phyloP scores from a whole-genome alignment of 1,140 invertebrate species.

The Drosophila paulistorum region DNA sequence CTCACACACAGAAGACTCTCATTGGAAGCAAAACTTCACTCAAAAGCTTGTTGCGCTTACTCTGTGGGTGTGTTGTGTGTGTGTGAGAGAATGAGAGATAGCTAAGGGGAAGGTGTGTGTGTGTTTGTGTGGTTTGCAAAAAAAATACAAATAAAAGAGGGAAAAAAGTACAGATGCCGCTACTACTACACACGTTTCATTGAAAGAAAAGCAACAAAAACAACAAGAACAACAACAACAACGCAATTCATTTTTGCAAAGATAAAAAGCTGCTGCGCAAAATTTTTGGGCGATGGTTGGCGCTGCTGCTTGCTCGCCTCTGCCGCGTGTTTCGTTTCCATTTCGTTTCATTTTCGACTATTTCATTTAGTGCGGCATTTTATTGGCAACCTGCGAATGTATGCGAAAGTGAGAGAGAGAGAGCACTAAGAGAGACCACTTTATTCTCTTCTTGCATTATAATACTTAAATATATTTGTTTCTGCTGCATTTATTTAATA shows the following conservation, averaged over 20 bases:
- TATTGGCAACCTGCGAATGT: constrained; percentile 69
- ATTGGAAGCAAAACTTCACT: constrained; percentile 52
- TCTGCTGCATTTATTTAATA: too few relatives aligned
- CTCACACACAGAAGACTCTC: background rate
- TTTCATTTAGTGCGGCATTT: constrained; percentile 47
- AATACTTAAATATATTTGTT: too few relatives aligned
- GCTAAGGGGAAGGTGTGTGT: constrained; percentile 26
- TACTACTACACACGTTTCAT: constrained; percentile 74
- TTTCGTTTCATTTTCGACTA: constrained; percentile 53
- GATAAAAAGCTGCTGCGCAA: constrained; percentile 78
- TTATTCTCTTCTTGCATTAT: too few relatives aligned
- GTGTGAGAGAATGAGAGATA: constrained; percentile 17
- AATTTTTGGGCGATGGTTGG: constrained; percentile 76
- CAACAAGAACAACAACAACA: constrained; percentile 36
- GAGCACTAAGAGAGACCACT: background rate
- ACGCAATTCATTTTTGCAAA: constrained; percentile 37
- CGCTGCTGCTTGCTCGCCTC: background rate
- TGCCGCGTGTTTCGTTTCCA: constrained; percentile 19
- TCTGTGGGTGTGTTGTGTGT: background rate
- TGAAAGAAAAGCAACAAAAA: constrained; percentile 66
- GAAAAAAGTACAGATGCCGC: constrained; percentile 78
- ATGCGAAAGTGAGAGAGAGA: constrained; percentile 11
- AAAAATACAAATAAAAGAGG: constrained; percentile 7
- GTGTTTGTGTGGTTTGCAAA: constrained; percentile 25
- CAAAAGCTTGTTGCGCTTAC: constrained; percentile 74